A percentile compares a stretch with the other conserved stretches of the same genome.
These are phyloP conservation scores for Rhadinocentrus ornatus DNA, from an alignment of 2,797 vertebrate species.

Conservation along the genomic window DNA sequence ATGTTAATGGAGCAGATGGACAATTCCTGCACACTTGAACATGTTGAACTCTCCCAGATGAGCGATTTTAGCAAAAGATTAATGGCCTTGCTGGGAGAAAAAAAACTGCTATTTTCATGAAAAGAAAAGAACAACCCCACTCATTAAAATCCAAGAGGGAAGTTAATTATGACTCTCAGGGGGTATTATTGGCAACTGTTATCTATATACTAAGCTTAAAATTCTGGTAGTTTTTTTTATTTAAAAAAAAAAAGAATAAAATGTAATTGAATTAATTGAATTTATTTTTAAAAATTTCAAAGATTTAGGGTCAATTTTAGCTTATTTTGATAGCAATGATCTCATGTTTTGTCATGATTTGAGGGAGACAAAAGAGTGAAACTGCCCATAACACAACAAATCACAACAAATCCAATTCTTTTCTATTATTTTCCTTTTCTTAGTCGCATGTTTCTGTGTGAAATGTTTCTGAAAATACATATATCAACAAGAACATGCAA, in stretches of 20 bases:
- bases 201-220: not conserved
- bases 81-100: not conserved
- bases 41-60: not conserved
- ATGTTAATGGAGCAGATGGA: too few relatives aligned
- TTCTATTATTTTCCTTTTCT: not conserved
- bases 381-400: too few relatives aligned
- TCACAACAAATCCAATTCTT: not conserved
- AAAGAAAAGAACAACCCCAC: not conserved
- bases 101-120: not conserved
- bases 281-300: not conserved
- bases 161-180: not conserved
- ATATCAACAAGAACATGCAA: not conserved
- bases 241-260: too few relatives aligned
- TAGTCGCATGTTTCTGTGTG: not conserved
- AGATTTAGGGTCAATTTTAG: not conserved
- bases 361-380: not conserved
- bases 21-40: not conserved
- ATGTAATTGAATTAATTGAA: too few relatives aligned
- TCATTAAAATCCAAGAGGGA: not conserved
- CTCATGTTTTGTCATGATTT: not conserved
- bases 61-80: not conserved
- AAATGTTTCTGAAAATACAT: not conserved
- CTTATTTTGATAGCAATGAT: not conserved
- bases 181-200: not conserved
- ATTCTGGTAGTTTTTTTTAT: not conserved